A percentile compares a stretch with the other conserved stretches of the same genome.
Evolutionary conservation across 1,140 invertebrate species (phyloP).

Genomic region (Drosophila sulfurigaster): DNA sequence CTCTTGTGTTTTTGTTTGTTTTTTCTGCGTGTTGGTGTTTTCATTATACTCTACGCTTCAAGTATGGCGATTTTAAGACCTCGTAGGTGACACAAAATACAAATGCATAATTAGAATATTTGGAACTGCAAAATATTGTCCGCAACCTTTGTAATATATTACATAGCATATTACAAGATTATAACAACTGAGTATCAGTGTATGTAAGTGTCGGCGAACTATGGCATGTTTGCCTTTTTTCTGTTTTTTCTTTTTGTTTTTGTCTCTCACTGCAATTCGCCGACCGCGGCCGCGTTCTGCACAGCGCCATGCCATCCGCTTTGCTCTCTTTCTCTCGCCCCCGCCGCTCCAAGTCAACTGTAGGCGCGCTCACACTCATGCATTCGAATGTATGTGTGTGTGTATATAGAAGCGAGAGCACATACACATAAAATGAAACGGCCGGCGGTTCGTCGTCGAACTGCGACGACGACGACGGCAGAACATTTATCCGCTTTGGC

Average conservation of each 20-base stretch:
- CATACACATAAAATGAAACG: conserved; percentile 46
- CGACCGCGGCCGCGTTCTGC: conserved; percentile 48
- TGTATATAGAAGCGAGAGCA: conserved; percentile 16
- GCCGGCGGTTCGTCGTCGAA: conserved; percentile 44
- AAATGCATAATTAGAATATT: conserved; percentile 4
- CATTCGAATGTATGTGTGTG: background rate
- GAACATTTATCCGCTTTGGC: conserved; percentile 50
- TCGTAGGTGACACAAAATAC: background rate
- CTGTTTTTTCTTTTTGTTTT: conserved; percentile 44
- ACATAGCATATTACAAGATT: background rate
- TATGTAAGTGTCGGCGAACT: background rate
- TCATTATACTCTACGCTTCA: conserved; percentile 37
- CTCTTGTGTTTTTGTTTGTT: conserved; percentile 57
- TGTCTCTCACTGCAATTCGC: conserved; percentile 56
- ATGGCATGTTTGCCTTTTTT: conserved; percentile 14
- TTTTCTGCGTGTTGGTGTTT: conserved; percentile 56
- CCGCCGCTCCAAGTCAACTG: conserved; percentile 34
- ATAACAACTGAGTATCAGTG: background rate
- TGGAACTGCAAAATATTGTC: background rate
- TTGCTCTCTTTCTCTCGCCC: conserved; percentile 30
- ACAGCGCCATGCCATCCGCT: conserved; percentile 38
- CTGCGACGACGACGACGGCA: conserved; percentile 34
- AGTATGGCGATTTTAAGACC: background rate
- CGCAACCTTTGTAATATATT: background rate
- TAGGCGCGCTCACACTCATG: conserved; percentile 46